Conservation (phyloP, 2,888 invertebrate species). For the Cremastobaeus sp. region DNA sequence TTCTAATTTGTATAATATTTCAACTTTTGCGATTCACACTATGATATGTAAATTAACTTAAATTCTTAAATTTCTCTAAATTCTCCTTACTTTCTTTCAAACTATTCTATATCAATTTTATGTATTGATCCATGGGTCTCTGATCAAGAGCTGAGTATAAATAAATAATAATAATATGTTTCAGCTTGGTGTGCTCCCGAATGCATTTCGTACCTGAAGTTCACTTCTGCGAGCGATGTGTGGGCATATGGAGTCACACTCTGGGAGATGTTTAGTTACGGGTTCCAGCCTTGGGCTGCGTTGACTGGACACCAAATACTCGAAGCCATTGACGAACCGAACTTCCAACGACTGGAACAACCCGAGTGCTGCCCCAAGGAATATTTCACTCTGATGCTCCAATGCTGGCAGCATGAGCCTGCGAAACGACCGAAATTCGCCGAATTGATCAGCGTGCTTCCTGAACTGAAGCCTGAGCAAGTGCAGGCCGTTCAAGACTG, state of each 20-base stretch:
- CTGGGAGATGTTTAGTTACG: constrained; percentile 99
- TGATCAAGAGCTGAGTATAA: too few relatives aligned
- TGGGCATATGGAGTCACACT: constrained; percentile 99
- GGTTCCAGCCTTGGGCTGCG: constrained; percentile 98
- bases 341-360: constrained; percentile 91
- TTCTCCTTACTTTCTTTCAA: too few relatives aligned
- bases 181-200: constrained; percentile 99
- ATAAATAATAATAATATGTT: constrained; percentile 1
- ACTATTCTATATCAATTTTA: too few relatives aligned
- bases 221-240: constrained; percentile 97
- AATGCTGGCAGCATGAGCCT: constrained; percentile 98
- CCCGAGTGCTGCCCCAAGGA: constrained; percentile 97
- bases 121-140: too few relatives aligned
- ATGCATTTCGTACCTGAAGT: constrained; percentile 95
- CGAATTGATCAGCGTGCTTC: constrained; percentile 87
- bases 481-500: constrained; percentile 88
- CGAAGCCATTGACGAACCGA: constrained; percentile 96
- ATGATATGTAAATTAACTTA: too few relatives aligned
- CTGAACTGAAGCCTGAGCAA: constrained; percentile 94
- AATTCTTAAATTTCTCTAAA: too few relatives aligned
- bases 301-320: constrained; percentile 95
- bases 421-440: constrained; percentile 92
- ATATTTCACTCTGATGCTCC: constrained; percentile 93
- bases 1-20: too few relatives aligned
- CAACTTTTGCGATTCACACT: too few relatives aligned